Percentiles rank a stretch among this genome's conserved stretches.
Conservation (phyloP, 37 sponge, comb jelly and placozoan species). For the Agelas oroides region DNA sequence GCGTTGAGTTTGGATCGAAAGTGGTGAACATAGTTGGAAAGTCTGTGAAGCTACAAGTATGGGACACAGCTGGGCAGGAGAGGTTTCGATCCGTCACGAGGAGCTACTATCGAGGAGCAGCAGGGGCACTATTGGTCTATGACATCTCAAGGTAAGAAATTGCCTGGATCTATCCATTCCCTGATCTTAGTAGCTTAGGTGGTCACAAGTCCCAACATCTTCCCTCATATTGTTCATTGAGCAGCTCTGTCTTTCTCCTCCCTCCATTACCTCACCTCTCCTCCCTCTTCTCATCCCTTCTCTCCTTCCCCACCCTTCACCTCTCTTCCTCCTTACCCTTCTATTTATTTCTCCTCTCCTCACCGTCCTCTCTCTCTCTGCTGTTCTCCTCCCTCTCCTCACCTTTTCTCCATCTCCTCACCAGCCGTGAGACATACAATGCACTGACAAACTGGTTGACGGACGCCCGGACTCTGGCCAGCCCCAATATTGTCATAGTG, state of each 20-base stretch:
- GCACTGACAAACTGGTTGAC: constrained; percentile 97
- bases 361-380: too few relatives aligned
- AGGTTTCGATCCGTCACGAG: constrained; percentile 95
- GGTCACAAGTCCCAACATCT: not conserved
- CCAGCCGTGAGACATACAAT: constrained; percentile 96
- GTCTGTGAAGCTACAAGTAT: constrained; percentile 98
- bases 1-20: constrained; percentile 99
- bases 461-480: constrained; percentile 98
- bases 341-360: too few relatives aligned
- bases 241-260: not conserved
- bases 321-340: too few relatives aligned
- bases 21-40: constrained; percentile 88
- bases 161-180: not conserved
- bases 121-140: constrained; percentile 98
- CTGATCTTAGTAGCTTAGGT: not conserved
- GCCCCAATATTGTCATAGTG: constrained; percentile 96
- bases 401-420: not conserved
- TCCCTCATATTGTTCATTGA: not conserved
- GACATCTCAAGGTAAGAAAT: constrained; percentile 91
- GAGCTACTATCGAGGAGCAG: constrained; percentile 99
- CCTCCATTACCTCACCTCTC: too few relatives aligned
- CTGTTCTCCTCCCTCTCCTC: not conserved
- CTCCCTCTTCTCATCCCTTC: too few relatives aligned
- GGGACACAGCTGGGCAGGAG: constrained; percentile 99
- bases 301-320: too few relatives aligned